Base-by-base conservation (phyloP, 1,140 invertebrate genomes). In the Diorhabda carinulata region DNA sequence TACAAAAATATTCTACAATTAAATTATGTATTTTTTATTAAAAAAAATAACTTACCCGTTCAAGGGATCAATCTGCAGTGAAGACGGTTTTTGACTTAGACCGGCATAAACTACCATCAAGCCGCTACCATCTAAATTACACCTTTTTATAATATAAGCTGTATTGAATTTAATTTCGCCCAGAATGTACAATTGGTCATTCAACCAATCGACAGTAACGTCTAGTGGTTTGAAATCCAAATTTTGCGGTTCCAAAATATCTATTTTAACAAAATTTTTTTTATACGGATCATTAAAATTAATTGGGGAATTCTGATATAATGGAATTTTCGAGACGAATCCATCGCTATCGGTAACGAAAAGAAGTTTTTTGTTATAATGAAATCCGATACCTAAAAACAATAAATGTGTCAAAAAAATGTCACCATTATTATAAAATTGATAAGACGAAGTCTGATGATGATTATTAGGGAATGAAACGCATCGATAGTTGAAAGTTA, bases 41-140 rank as follows among this genome's bases (percentile, higher is more conserved):
- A 25, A 3, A 60, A 5, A 64, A 41, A 52, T 42, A 64, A 75
- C 83, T 84, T 82, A 95, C 82, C 95, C 95, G 81, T 97, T 97
- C 71, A 93, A 91, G 41, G 96, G 93, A 85, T 98, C 95, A 0
- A 96, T 90, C 81, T 95, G 89, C 69, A 97, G 87, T 76, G 93
- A 91, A 60, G 86, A 83, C 0, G 93, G 90, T 75, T 86, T 84
- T 0, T 84, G 85, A 40, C 85, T 79, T 42, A 95, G 84, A 0
- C 88, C 88, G 25, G 87, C 86, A 66, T 91, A 81, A 7, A 91
- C 88, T 0, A 90, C 85, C 4, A 87, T 87, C 58, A 90, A 83
- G 67, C 86, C 86, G 71, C 84, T 85, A 0, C 91, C 91, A 75
- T 91, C 86, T 6, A 94, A 83, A 75, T 89, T 86, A 78, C 90